Base-by-base conservation (phyloP, 92 coral and sea anemone genomes). In the Scolanthus callimorphus region DNA sequence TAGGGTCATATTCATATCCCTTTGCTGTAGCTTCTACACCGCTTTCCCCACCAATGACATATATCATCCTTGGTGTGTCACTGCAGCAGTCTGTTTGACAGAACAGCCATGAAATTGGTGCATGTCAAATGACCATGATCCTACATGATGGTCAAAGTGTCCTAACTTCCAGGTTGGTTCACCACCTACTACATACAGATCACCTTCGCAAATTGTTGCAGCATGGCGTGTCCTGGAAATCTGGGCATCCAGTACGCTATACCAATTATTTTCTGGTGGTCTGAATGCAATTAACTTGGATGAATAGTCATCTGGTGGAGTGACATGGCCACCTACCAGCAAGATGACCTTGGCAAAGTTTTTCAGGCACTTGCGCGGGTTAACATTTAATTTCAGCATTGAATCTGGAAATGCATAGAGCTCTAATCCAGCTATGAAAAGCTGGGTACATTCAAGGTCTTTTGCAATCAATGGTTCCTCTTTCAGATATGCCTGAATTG, bases 201-300 rank as follows among this genome's bases (percentile, higher is more conserved):
- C 53, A 17, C 69, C 77, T 59, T 51, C 50, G 29, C 69, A 70
- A 0, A 70, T 69, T 17, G 61, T 52, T 23, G 77, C 77, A 60
- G 38, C 44, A 37, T 70, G 77, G 1, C 61, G 52, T 23, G 77
- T 60, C 2, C 77, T 44, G 25, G 53, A 39, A 11, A 11, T 29
- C 15, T 53, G 66, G 65, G 57, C 57, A 20, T 9, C 22, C 27
- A 52, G 68, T 1, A 39, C 27, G 11, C 20, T 15, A 25, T 38
- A 59, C 65, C 65, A 59, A 3, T 15, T 28, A 34, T 51, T 51
- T 20, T 22, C 15, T 10, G 51, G 49, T n/a, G 28, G 28, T 10
- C 29, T 28, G 25, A 34, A 59, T 17, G 65, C 65, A 11, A 59
- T 2, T 27, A 59, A 15, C n/a, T 25, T 17, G 10, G 51, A 51